Conservation (phyloP, 1,140 invertebrate genomes). For the Rhagoletis pomonella region DNA sequence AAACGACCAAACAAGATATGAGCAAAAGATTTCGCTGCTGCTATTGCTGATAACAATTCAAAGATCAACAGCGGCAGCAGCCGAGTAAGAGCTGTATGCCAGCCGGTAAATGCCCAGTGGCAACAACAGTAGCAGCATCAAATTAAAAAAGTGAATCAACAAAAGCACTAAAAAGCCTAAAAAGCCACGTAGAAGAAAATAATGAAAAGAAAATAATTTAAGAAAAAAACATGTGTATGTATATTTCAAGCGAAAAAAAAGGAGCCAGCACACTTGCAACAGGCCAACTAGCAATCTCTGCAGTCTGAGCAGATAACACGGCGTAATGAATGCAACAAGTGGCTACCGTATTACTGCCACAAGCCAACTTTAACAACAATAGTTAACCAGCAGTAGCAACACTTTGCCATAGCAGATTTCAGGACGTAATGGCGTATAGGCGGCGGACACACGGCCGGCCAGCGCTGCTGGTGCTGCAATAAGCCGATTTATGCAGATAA, state of each 20-base stretch:
- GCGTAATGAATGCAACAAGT: conserved; percentile 50
- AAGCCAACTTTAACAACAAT: conserved; percentile 48
- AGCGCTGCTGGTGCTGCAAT: conserved; percentile 4
- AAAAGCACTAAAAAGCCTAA: conserved; percentile 18
- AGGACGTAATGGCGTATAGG: too few species aligned
- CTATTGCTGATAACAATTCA: conserved; percentile 21
- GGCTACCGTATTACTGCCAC: conserved; percentile 46
- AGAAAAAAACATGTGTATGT: not conserved
- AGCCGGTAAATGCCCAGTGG: not conserved
- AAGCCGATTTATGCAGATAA: conserved; percentile 52
- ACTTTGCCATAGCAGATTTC: not conserved
- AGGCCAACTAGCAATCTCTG: conserved; percentile 23
- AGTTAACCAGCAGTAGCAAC: not conserved
- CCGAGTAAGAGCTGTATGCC: not conserved
- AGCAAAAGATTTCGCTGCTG: not conserved
- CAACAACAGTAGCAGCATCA: conserved; percentile 41
- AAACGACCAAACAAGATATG: conserved; percentile 35
- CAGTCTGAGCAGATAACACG: not conserved
- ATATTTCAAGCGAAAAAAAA: not conserved
- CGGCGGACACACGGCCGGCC: not conserved
- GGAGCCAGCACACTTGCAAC: conserved; percentile 16
- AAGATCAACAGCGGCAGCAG: not conserved
- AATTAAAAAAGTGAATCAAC: conserved; percentile 50
- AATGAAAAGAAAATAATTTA: not conserved
- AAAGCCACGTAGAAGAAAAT: not conserved